Evolutionary conservation across 2,113 vertebrate genomes (phyloP).

Genomic region (Pelecanus crispus): DNA sequence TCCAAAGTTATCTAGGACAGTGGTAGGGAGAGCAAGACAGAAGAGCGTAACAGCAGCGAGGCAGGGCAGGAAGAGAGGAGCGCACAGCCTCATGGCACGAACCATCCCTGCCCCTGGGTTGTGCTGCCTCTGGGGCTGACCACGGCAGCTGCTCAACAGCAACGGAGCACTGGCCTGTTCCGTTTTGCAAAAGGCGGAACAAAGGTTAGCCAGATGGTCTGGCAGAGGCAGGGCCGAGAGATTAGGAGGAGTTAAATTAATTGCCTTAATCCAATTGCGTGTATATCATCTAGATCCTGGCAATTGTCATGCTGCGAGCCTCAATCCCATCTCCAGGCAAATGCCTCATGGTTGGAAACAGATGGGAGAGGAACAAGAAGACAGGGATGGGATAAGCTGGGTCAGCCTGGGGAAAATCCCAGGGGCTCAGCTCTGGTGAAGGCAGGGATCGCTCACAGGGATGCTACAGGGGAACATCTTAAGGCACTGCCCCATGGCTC

Average conservation of each 20-base stretch:
- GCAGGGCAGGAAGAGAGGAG: neutral
- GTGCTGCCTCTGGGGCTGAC: neutral
- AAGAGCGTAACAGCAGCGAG: neutral
- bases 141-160: neutral
- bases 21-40: neutral
- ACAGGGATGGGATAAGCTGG: neutral
- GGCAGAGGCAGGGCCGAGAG: slow-evolving; percentile 21
- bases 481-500: neutral
- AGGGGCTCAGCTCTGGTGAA: neutral
- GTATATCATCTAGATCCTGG: slow-evolving; percentile 17
- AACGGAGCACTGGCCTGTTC: neutral
- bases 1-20: neutral
- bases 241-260: slow-evolving; percentile 53
- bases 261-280: slow-evolving; percentile 51
- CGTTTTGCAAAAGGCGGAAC: neutral
- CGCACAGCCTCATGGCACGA: accelerated
- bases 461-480: neutral
- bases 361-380: neutral
- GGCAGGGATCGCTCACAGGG: neutral
- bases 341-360: neutral
- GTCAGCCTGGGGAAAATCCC: neutral
- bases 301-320: neutral
- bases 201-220: slow-evolving; percentile 18
- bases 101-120: neutral
- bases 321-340: neutral